phyloP scores from a whole-genome alignment of 2,888 invertebrate genomes.

The Drosophila trichaetosa region DNA sequence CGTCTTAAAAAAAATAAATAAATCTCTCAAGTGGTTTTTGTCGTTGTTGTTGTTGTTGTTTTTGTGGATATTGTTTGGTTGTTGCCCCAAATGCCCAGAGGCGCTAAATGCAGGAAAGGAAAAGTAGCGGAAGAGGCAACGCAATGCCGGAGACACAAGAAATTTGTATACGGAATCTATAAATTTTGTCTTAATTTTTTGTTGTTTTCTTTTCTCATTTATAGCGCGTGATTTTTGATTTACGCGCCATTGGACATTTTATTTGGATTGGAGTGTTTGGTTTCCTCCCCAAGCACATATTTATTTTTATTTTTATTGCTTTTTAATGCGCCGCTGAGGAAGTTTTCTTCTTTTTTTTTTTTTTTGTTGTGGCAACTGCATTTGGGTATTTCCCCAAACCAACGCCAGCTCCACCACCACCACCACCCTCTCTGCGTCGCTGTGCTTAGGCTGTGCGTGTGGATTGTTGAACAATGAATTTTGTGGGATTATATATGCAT shows the following conservation, averaged over 20 bases:
- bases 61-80: conserved; percentile 32
- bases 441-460: conserved; percentile 51
- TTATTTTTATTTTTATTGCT: conserved; percentile 82
- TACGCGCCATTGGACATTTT: conserved; percentile 76
- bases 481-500: conserved; percentile 69
- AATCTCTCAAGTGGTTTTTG: conserved; percentile 67
- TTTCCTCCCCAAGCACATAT: conserved; percentile 64
- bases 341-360: conserved; percentile 54
- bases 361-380: conserved; percentile 55
- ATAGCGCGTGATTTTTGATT: conserved; percentile 77
- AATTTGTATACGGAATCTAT: conserved; percentile 56
- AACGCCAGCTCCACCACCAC: not conserved
- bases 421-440: conserved; percentile 1
- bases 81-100: conserved; percentile 50
- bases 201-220: conserved; percentile 16
- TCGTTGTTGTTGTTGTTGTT: conserved; percentile 4
- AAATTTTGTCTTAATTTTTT: conserved; percentile 73
- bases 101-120: conserved; percentile 72
- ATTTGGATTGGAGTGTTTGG: conserved; percentile 60
- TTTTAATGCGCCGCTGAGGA: conserved; percentile 80
- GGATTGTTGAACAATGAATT: conserved; percentile 74
- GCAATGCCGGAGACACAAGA: conserved; percentile 29
- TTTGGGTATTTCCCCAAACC: conserved; percentile 29
- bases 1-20: conserved; percentile 29
- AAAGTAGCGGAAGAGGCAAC: conserved; percentile 58